phyloP scores from a whole-genome alignment of 2,113 vertebrate genomes.

The Gallinago undulata region DNA sequence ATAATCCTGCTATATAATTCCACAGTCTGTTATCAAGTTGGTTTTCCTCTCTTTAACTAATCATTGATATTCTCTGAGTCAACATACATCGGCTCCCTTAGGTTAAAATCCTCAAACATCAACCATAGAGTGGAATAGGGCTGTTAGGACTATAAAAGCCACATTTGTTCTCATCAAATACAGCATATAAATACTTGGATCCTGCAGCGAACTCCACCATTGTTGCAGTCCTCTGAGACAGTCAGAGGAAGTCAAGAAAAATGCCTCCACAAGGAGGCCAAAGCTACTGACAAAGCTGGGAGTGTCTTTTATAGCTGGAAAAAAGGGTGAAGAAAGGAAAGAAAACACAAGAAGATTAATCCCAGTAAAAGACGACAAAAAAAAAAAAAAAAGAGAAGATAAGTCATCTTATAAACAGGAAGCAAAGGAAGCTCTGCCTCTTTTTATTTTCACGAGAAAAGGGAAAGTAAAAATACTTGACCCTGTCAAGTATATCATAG shows the following conservation, averaged over 20 bases:
- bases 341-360: background rate
- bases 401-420: background rate
- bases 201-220: background rate
- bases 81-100: background rate
- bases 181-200: background rate
- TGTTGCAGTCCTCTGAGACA: background rate
- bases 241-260: background rate
- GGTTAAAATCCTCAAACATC: background rate
- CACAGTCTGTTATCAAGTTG: background rate
- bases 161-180: background rate
- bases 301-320: background rate
- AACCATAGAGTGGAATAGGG: background rate
- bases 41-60: accelerated
- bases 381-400: background rate
- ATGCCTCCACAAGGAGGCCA: background rate
- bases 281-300: background rate
- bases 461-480: background rate
- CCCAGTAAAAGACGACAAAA: background rate
- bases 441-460: background rate
- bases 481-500: background rate
- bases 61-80: background rate
- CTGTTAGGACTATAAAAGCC: background rate
- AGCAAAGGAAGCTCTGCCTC: background rate
- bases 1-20: background rate
- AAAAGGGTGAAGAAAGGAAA: background rate